Conservation (phyloP, 2,797 vertebrate genomes). For the Phylloscopus collybita region DNA sequence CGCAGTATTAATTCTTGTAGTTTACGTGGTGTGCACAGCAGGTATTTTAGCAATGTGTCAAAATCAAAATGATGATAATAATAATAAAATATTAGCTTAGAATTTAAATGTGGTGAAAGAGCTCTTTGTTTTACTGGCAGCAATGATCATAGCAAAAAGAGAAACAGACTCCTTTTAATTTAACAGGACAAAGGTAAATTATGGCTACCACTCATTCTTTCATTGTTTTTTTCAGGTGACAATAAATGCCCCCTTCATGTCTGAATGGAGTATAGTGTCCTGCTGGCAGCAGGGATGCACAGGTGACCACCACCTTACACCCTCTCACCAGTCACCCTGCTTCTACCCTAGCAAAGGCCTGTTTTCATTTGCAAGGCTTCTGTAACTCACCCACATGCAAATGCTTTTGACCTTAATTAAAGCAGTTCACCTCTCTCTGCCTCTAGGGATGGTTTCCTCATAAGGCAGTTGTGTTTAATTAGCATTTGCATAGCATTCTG, state of each 20-base stretch:
- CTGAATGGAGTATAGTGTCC: neutral
- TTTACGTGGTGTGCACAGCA: conserved; percentile 5
- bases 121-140: neutral
- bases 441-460: conserved; percentile 66
- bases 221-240: neutral
- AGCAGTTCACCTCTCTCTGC: conserved; percentile 65
- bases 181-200: neutral
- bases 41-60: conserved; percentile 43
- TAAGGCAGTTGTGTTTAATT: conserved; percentile 72
- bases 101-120: conserved; percentile 45
- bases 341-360: neutral
- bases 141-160: neutral
- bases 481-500: conserved; percentile 70
- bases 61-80: conserved; percentile 57
- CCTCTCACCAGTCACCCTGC: neutral
- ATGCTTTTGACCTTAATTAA: conserved; percentile 68
- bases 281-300: neutral
- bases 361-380: neutral
- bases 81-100: conserved; percentile 14
- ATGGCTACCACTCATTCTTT: neutral
- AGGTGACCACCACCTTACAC: neutral
- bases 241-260: neutral
- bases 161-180: neutral
- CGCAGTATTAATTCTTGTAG: conserved; percentile 18
- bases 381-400: conserved; percentile 59